Evolutionary conservation across 92 coral and sea anemone species (phyloP), one percentile per base, ranked within the genome.

Genomic region (Desmophyllum pertusum): DNA sequence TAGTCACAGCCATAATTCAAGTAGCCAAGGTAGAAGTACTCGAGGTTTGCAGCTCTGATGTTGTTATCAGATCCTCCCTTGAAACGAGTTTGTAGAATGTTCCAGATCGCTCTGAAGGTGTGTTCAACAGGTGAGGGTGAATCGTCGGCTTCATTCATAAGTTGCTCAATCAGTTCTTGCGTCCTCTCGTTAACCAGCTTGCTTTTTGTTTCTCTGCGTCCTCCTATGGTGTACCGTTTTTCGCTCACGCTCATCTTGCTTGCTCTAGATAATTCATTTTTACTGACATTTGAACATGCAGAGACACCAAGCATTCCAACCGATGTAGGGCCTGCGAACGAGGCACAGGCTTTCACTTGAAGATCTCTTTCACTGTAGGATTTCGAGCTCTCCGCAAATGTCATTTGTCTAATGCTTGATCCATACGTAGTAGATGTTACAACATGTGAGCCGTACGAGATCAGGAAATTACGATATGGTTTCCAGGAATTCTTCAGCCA

Each of bases 71-170:
- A 33, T 3, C 41, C 41, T 25, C 13, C 38, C 5, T 31, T 3
- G 21, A 64, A 61, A 35, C 76, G 82, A 0, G 61, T 61, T 17
- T 76, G 50, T 18, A 83, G 74, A 57, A 88, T 21, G 27, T 83
- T 46, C 88, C 91, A 88, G 35, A 88, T 72, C 18, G 91, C 77
- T 23, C 62, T 75, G n/a, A 88, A 75, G 25, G 59, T 72, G 59
- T 51, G 83, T 40, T 70, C 52, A 25, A 88, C 61, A 10, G 87
- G 52, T 5, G 86, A 50, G 2, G 62, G 11, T 25, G 38, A 46
- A 3, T 31, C n/a, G 0, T 42, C 30, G 19, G 70, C 90, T 73
- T 87, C 86, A 31, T 73, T 38, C 59, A 87, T 70, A 36, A 87
- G 76, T 59, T 81, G 35, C 17, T 70, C 23, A 37, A 84, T 79